Evolutionary conservation across 1,140 invertebrate genomes (phyloP), one percentile per base, ranked within the genome.

Genomic region (Bombus breviceps): DNA sequence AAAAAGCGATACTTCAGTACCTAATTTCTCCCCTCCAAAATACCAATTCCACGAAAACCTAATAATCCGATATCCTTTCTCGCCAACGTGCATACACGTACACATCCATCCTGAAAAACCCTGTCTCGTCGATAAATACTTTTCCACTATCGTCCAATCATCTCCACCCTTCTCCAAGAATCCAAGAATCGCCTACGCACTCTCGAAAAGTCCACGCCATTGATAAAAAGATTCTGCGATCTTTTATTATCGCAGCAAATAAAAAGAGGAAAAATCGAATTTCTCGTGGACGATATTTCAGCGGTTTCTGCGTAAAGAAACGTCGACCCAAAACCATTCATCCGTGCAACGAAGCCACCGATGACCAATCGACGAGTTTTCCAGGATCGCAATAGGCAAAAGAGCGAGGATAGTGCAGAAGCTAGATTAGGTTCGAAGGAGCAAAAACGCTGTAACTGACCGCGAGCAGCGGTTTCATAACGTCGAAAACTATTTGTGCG

Each of bases 401-500:
- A 76, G 72, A 78, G 18, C 47, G 41, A 18, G 3, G 74, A 34
- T n/a, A 41, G 10, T 25, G 25, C 32, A 10, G 66, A 47, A 47
- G 18, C 10, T 9, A 10, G 34, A 22, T 10, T 62, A 13, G 28
- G n/a, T 37, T 34, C 74, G 34, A 43, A 77, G 57, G 3, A 80
- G 69, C 57, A 85, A 80, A 85, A 80, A 79, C 64, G 68, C 15
- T 53, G 22, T 53, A 15, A 32, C 25, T 59, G 82, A 59, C 53
- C 76, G 32, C 68, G 53, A 57, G 34, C 34, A 28, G 69, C 18
- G 85, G 80, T 86, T 86, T 86, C 85, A 66, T 74, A 86, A 86
- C 80, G 71, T 69, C 72, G 72, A 86, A 62, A 83, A 86, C 37
- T 73, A 53, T 86, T 80, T 86, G 59, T 22, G 39, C 53, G 37